Base-by-base conservation (phyloP, 2,113 vertebrate genomes). In the Lepus timidus region DNA sequence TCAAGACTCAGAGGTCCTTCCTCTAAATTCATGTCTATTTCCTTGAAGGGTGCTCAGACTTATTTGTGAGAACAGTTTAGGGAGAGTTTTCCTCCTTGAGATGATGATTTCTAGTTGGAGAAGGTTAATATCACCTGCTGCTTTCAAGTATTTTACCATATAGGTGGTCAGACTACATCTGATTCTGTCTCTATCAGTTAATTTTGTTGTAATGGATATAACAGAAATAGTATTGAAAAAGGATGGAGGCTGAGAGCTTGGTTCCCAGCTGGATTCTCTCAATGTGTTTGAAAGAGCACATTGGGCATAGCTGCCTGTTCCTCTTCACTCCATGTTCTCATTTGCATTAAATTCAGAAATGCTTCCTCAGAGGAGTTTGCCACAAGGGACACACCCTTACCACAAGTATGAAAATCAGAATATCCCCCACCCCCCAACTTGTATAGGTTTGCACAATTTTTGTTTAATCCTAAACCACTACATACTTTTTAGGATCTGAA, bases 161-260 rank as follows among this genome's bases (percentile, higher is more conserved):
- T 39, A 61, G 75, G 22, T 49, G 76, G 0, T 4, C 29, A 80
- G 29, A 19, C 4, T 67, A 29, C 6, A 16, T 6, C 20, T 49
- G 44, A 61, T 51, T 4, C 31, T 17, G 0, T 17, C 58, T 75
- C 29, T 44, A 4, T 71, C 17, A 44, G 22, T 49, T 14, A 86
- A 22, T 17, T 79, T 31, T 51, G 44, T n/a, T 65, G 6, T 71
- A 25, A 87, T 12, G 19, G 49, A 65, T 76, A 58, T 65, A 58
- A 29, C 62, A 75, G 36, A 70, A 75, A 93, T 22, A 85, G 17
- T 19, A 85, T 52, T 92, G 11, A n/a, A 39, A 36, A 83, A 67
- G 9, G 9, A 19, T 44, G n/a, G 12, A 13, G n/a, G 25, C 39
- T 74, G 22, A 3, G 79, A 91, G 0, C 13, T 84, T 36, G 7